Evolutionary conservation across 1,140 invertebrate species (phyloP).

Genomic region (Ips nitidus): DNA sequence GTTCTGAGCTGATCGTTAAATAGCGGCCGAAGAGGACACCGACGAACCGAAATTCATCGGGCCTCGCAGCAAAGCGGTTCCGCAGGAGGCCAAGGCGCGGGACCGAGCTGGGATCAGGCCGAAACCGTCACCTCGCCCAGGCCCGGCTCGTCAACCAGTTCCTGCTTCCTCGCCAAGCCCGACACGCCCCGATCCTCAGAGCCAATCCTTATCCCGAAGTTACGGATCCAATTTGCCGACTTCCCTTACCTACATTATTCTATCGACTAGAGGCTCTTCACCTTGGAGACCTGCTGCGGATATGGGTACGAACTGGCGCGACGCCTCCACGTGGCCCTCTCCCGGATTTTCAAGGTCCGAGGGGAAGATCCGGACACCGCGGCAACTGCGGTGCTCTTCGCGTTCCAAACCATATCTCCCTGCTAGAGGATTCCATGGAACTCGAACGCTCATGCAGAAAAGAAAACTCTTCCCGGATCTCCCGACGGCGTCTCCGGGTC

Average conservation of each 20-base stretch:
- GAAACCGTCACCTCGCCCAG: conserved; percentile 45
- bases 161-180: no score
- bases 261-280: conserved; percentile 80
- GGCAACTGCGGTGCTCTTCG: conserved; percentile 76
- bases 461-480: conserved; percentile 64
- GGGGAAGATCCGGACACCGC: conserved; percentile 58
- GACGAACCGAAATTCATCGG: no score
- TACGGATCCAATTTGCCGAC: conserved; percentile 2
- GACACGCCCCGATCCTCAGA: no score
- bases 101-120: conserved; percentile 43
- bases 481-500: conserved; percentile 59
- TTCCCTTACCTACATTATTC: conserved; percentile 69
- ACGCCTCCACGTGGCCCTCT: no score
- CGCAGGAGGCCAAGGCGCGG: conserved; percentile 52
- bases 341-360: conserved; percentile 56
- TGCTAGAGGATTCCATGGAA: no score
- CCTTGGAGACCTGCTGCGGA: conserved; percentile 82
- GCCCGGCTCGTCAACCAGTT: conserved; percentile 24
- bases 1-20: conserved; percentile 76
- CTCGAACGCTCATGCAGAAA: no score
- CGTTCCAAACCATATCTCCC: conserved; percentile 71
- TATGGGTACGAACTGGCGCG: conserved; percentile 49
- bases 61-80: no score
- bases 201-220: no score
- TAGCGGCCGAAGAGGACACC: conserved; percentile 47